Percentiles rank a stretch among this genome's conserved stretches.
Evolutionary conservation across 2,888 invertebrate genomes (phyloP).

Genomic region (Lasioglossum zephyrum): DNA sequence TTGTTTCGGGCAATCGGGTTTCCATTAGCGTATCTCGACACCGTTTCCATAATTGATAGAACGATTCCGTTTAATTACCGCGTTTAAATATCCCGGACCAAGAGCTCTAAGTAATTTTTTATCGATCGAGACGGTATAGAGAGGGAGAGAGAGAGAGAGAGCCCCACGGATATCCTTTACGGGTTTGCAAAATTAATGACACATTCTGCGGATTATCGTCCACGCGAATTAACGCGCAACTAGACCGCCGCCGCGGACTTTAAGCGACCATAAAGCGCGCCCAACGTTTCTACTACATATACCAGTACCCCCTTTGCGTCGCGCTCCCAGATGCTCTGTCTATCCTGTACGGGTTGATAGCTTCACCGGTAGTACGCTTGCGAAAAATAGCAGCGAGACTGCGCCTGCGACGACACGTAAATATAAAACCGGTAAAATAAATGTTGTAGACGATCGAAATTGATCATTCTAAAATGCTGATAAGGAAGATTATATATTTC

Average conservation of each 20-base stretch:
- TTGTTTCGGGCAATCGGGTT: not conserved
- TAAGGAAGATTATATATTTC: too few relatives aligned
- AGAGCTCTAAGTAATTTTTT: not conserved
- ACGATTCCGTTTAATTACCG: not conserved
- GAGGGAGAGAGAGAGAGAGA: not conserved
- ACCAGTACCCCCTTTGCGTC: too few relatives aligned
- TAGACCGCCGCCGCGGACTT: not conserved
- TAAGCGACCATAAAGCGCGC: not conserved
- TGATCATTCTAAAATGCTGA: too few relatives aligned
- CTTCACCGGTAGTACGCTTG: too few relatives aligned
- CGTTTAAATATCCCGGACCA: not conserved
- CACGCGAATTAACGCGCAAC: not conserved
- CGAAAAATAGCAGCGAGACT: too few relatives aligned
- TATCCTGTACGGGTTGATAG: too few relatives aligned
- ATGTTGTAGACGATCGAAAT: too few relatives aligned
- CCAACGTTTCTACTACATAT: too few relatives aligned
- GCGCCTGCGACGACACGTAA: too few relatives aligned
- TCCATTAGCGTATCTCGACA: not conserved
- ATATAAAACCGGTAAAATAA: too few relatives aligned
- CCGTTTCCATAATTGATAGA: slow-evolving; percentile 7
- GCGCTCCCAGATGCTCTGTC: too few relatives aligned
- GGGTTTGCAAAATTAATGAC: not conserved
- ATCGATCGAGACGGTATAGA: not conserved
- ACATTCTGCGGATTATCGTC: not conserved
- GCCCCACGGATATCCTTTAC: not conserved